These are phyloP conservation scores for Artemia franciscana DNA, from an alignment of 1,140 invertebrate genomes.

Conservation along the genomic window DNA sequence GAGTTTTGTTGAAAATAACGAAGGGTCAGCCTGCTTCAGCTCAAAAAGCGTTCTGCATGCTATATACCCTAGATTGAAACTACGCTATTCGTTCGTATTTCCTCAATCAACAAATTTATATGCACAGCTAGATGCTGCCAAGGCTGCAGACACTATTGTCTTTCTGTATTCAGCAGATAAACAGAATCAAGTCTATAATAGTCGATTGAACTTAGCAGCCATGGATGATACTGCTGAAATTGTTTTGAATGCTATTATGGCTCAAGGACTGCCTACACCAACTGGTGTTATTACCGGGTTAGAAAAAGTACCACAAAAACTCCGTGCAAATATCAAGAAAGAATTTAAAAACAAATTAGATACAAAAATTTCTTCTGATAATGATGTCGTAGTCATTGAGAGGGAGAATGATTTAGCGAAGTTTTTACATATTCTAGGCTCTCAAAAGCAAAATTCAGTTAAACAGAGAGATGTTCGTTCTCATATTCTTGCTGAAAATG, in stretches of 20 bases:
- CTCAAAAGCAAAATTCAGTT: constrained; percentile 48
- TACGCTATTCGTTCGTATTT: constrained; percentile 50
- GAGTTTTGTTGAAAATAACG: constrained; percentile 34
- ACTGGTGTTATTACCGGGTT: constrained; percentile 50
- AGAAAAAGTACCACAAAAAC: constrained; percentile 39
- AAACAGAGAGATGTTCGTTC: constrained; percentile 49
- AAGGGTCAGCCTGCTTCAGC: constrained; percentile 29
- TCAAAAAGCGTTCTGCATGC: constrained; percentile 40
- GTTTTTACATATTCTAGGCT: constrained; percentile 48
- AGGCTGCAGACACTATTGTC: constrained; percentile 56
- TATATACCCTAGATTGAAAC: constrained; percentile 57
- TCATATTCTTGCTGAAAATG: constrained; percentile 51
- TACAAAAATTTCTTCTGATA: constrained; percentile 46
- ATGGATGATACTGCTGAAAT: constrained; percentile 50
- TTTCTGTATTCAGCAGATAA: constrained; percentile 34
- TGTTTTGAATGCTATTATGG: constrained; percentile 41
- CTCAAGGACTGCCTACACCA: constrained; percentile 59
- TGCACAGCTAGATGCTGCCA: constrained; percentile 51
- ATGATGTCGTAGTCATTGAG: constrained; percentile 53
- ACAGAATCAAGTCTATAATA: constrained; percentile 2
- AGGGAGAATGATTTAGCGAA: constrained; percentile 48
- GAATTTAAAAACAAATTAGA: constrained; percentile 43
- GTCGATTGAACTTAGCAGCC: background rate
- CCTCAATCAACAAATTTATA: constrained; percentile 43
- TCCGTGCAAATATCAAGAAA: constrained; percentile 45